These are phyloP conservation scores for Arrhopalites spinosus DNA, from an alignment of 2,888 invertebrate genomes.

Conservation along the genomic window DNA sequence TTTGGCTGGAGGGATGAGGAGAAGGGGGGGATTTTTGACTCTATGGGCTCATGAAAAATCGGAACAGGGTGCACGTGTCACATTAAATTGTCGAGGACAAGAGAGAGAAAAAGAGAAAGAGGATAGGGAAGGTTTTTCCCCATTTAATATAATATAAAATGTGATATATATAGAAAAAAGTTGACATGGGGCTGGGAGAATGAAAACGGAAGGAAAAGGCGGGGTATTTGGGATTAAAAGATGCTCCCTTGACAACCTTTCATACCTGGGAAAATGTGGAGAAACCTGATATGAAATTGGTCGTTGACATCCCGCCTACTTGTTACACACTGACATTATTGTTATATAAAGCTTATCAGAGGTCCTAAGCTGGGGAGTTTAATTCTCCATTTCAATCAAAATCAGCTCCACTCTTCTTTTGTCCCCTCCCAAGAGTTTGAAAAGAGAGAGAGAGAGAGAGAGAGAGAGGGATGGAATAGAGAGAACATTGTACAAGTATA, in stretches of 20 bases:
- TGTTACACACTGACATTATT: not conserved
- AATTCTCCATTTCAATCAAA: slow-evolving; percentile 12
- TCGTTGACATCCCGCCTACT: not conserved
- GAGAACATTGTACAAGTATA: too few relatives aligned
- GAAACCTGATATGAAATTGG: slow-evolving; percentile 16
- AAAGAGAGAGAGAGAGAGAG: too few relatives aligned
- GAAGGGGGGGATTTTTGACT: too few relatives aligned
- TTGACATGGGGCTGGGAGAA: not conserved
- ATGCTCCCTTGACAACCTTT: slow-evolving; percentile 37
- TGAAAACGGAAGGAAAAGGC: slow-evolving; percentile 18
- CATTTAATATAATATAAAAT: not conserved
- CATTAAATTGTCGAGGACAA: slow-evolving; percentile 2
- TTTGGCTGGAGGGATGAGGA: not conserved
- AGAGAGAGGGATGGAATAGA: too few relatives aligned
- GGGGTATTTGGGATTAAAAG: slow-evolving; percentile 39
- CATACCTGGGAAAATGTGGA: slow-evolving; percentile 29
- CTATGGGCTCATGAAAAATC: too few relatives aligned
- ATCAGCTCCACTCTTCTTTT: too few relatives aligned
- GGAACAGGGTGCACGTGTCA: slow-evolving; percentile 2
- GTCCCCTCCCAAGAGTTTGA: too few relatives aligned
- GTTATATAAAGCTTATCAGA: not conserved
- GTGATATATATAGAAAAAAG: not conserved
- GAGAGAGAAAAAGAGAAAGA: not conserved
- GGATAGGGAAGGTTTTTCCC: not conserved
- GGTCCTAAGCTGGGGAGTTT: not conserved